phyloP scores from a whole-genome alignment of 1,140 invertebrate species.

The Anastrepha ludens region DNA sequence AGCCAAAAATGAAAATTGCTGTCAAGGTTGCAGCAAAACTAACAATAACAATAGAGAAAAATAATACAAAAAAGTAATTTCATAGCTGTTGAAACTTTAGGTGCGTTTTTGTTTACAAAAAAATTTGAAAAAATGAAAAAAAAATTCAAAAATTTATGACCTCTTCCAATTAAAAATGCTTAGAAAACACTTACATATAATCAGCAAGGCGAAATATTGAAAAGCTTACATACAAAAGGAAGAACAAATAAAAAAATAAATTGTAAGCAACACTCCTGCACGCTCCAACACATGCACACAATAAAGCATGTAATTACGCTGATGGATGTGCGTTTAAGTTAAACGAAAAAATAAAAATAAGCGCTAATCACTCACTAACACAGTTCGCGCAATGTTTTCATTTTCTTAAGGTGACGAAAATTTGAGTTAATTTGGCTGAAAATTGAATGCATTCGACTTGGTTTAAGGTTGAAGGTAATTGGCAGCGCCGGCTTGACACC shows the following conservation, averaged over 20 bases:
- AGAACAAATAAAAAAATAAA: not conserved
- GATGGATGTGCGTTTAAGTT: not conserved
- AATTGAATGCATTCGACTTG: not conserved
- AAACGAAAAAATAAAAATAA: too few species aligned
- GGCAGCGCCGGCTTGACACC: not conserved
- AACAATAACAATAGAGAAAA: not conserved
- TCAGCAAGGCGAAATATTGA: too few species aligned
- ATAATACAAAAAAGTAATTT: not conserved
- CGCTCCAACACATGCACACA: not conserved
- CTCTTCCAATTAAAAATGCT: not conserved
- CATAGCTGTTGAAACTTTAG: not conserved
- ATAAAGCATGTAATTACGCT: not conserved
- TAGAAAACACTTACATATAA: not conserved
- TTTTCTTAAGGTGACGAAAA: not conserved
- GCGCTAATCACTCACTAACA: not conserved
- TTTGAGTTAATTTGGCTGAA: not conserved
- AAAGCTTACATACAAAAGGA: not conserved
- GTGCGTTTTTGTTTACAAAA: not conserved
- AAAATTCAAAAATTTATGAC: not conserved
- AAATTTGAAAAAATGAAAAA: not conserved
- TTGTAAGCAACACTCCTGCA: not conserved
- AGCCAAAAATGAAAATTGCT: slow-evolving; percentile 16
- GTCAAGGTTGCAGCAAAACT: slow-evolving; percentile 1
- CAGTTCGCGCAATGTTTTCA: not conserved
- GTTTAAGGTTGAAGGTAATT: not conserved